phyloP scores from a whole-genome alignment of 1,140 invertebrate genomes.

The Cydia splendana region DNA sequence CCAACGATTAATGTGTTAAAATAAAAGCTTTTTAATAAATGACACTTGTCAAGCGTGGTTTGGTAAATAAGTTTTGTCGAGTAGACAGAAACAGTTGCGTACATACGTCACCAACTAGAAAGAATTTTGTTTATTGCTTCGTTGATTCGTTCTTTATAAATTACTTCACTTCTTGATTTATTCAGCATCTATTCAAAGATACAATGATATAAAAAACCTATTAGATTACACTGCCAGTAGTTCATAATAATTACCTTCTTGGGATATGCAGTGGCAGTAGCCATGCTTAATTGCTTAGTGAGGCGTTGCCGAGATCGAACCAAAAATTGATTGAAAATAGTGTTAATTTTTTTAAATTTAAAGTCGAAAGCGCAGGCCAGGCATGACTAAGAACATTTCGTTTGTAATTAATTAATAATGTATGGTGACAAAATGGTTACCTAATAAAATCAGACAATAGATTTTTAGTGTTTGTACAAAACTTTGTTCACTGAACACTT shows the following conservation, averaged over 20 bases:
- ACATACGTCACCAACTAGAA: slow-evolving; percentile 44
- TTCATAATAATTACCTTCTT: not conserved
- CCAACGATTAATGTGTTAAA: slow-evolving; percentile 42
- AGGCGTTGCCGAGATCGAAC: no score
- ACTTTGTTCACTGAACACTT: no score
- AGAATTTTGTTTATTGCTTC: slow-evolving; percentile 41
- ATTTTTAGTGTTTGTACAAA: not conserved
- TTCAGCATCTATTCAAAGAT: slow-evolving; percentile 14
- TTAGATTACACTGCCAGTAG: not conserved
- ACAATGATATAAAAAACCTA: not conserved
- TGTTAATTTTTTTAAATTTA: no score
- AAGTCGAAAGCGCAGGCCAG: no score
- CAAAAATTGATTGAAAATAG: no score
- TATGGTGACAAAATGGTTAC: no score
- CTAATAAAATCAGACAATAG: not conserved
- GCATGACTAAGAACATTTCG: no score
- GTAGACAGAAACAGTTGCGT: slow-evolving; percentile 45
- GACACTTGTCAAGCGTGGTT: slow-evolving; percentile 34
- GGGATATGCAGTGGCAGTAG: no score
- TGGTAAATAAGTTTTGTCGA: slow-evolving; percentile 33
- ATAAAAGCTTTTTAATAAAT: slow-evolving; percentile 46
- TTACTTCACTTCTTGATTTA: slow-evolving; percentile 4
- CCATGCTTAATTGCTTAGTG: no score
- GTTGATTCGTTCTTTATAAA: slow-evolving; percentile 43
- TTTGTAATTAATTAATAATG: no score